Base-by-base conservation (phyloP, 2,888 invertebrate genomes). In the Petrolisthes cinctipes region DNA sequence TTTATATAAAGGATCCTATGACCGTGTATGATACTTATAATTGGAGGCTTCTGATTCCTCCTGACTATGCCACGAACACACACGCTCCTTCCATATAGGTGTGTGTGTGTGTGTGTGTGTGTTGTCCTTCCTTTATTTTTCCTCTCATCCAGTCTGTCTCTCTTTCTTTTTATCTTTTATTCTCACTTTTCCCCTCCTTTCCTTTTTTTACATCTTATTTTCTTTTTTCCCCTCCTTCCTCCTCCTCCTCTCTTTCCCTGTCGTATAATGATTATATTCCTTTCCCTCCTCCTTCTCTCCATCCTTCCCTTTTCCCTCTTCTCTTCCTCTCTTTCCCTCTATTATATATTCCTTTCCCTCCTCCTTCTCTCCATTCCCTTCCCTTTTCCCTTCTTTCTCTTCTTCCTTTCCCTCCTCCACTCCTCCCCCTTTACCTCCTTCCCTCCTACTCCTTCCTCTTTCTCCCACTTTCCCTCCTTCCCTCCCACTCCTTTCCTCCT, bases 291-390 rank as follows among this genome's bases (percentile, higher is more conserved):
- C 20, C 73, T 14, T 14, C 73, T 73, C n/a, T 73, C 73, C 20
- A 7, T n/a, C 73, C 73, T 73, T n/a, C 73, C 20, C n/a, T 5
- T n/a, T n/a, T 6, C 20, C 73, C 73, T 6, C 73, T 14, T n/a
- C n/a, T 73, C 73, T 14, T 61, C 61, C 73, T n/a, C 73, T n/a
- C n/a, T n/a, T n/a, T n/a, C n/a, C 6, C 73, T 73, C n/a, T n/a
- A 5, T n/a, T n/a, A 14, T n/a, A 7, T n/a, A 7, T 7, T n/a
- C 73, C n/a, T n/a, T 5, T n/a, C 20, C n/a, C 73, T n/a, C 73
- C 20, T 14, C 20, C 73, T n/a, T 5, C 20, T 20, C n/a, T 6
- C 73, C n/a, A 7, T n/a, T n/a, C 73, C 20, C n/a, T n/a, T n/a
- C 20, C 73, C 73, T 14, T n/a, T n/a, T n/a, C 7, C 73, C n/a